Conservation (phyloP, 1,140 invertebrate species). For the Diplogasteroides magnus region DNA sequence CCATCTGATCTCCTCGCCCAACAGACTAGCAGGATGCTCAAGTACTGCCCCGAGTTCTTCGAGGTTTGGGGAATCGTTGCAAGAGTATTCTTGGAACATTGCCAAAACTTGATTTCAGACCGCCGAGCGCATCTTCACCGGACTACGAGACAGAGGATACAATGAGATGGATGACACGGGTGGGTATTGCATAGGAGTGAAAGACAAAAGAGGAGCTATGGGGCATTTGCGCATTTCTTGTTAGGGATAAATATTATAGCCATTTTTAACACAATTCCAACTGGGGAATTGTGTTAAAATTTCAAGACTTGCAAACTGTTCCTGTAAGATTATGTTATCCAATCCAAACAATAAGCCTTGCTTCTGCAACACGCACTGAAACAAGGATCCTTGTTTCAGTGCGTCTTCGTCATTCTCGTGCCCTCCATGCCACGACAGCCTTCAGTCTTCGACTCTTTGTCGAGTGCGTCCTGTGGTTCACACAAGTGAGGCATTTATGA, state of each 20-base stretch:
- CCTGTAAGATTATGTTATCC: too few species aligned
- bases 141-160: background rate
- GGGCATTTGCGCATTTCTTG: too few species aligned
- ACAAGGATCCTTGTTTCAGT: background rate
- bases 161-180: background rate
- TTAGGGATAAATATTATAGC: background rate
- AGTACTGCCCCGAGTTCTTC: background rate
- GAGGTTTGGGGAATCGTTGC: background rate
- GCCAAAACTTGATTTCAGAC: background rate
- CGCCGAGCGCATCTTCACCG: background rate
- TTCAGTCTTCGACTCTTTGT: background rate
- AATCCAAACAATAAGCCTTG: too few species aligned
- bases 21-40: background rate
- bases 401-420: background rate
- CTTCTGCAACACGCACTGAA: too few species aligned
- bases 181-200: background rate
- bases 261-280: background rate
- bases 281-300: background rate
- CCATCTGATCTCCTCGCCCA: background rate
- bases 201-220: too few species aligned
- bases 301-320: background rate
- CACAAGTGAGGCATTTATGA: too few species aligned
- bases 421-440: background rate
- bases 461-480: too few species aligned
- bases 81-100: background rate